Evolutionary conservation across 2,113 vertebrate species (phyloP), one percentile per base, ranked within the genome.

Genomic region (Carettochelys insculpta): DNA sequence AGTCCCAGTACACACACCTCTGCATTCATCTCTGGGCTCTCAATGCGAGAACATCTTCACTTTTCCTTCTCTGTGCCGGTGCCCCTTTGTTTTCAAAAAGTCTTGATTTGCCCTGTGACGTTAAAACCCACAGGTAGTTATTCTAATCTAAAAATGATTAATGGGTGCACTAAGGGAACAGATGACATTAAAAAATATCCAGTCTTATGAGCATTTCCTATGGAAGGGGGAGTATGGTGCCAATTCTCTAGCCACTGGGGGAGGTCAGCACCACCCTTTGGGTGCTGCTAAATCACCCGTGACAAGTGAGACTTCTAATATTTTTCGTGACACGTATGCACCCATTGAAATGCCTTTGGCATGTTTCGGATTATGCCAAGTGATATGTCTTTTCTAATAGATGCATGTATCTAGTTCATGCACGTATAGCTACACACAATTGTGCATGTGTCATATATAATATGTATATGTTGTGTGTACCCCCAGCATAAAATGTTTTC

Each of bases 1-100:
- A 94, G 90, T 78, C 90, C 88, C 89, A 4, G 34, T 73, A 91
- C 88, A 48, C 77, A 88, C 93, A 93, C 94, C 93, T 95, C 90
- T 80, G 80, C 48, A 41, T 86, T 87, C 88, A 31, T 56, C 86
- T 81, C 68, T 80, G 85, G 85, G 65, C 65, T 68, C 77, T 87
- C 85, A 77, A 27, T 0, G 1, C 0, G 5, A 85, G 1, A 81
- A 38, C 90, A 93, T 93, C 88, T 93, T 5, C 47, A 22, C 54
- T 9, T 47, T 0, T 0, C 56, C 53, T 29, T 56, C 48, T 29
- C 2, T 1, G n/a, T 11, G 75, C 0, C 1, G 82, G 48, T 43
- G 27, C 79, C 77, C 56, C 2, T 11, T 0, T 4, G 76, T 11
- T 4, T 3, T 68, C 82, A n/a, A 75, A 6, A 38, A 81, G 45